Percentiles rank a stretch among this genome's conserved stretches.
These are phyloP conservation scores for Brachyhypopomus gauderio DNA, from an alignment of 2,113 vertebrate genomes.

Conservation along the genomic window DNA sequence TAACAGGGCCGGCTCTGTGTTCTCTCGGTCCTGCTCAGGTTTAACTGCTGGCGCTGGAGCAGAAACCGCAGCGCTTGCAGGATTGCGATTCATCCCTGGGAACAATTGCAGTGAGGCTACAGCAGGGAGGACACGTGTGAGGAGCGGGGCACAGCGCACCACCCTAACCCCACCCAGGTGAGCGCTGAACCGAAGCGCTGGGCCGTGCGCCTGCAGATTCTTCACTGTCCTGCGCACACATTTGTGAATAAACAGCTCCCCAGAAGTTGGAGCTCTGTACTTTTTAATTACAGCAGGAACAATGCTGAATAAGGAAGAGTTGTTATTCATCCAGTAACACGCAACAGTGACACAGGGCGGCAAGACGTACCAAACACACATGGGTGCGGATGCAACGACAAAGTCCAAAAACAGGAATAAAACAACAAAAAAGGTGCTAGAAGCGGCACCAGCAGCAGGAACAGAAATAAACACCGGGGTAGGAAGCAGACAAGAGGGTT, in stretches of 20 bases:
- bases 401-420: too few relatives aligned
- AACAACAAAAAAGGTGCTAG: too few relatives aligned
- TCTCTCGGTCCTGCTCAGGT: slow-evolving; percentile 14
- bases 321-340: not conserved
- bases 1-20: not conserved
- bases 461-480: too few relatives aligned
- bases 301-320: not conserved
- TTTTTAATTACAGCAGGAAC: too few relatives aligned
- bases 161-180: not conserved
- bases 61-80: slow-evolving; percentile 32
- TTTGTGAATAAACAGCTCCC: too few relatives aligned
- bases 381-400: too few relatives aligned
- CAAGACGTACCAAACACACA: too few relatives aligned
- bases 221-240: not conserved
- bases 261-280: too few relatives aligned
- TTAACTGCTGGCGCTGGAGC: slow-evolving; percentile 17
- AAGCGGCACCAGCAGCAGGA: too few relatives aligned
- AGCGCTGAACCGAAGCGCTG: not conserved
- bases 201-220: not conserved
- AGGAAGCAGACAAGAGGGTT: too few relatives aligned
- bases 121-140: slow-evolving; percentile 4
- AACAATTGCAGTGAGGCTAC: slow-evolving; percentile 55
- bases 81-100: slow-evolving; percentile 49
- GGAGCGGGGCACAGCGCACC: not conserved
- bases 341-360: too few relatives aligned